Conservation (phyloP, 1,140 invertebrate genomes). For the Cyrtorhinus lividipennis region DNA sequence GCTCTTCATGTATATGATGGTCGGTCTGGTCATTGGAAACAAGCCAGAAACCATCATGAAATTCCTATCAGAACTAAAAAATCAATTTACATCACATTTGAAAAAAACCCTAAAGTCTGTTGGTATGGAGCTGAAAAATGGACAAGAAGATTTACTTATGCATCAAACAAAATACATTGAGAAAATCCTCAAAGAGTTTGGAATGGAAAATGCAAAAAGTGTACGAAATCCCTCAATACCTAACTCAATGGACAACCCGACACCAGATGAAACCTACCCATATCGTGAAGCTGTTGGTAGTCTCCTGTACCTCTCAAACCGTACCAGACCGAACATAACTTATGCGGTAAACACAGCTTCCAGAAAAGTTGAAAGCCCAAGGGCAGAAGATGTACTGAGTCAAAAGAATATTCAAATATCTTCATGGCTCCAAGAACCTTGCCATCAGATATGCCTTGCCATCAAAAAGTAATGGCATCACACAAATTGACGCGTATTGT, state of each 20-base stretch:
- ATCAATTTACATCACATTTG: background rate
- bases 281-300: conserved; percentile 27
- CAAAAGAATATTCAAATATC: conserved; percentile 20
- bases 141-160: background rate
- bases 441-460: background rate
- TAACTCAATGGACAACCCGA: conserved; percentile 3
- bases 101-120: background rate
- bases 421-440: conserved; percentile 15
- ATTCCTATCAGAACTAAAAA: background rate
- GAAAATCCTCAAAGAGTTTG: background rate
- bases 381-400: background rate
- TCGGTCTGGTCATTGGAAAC: background rate
- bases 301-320: conserved; percentile 27
- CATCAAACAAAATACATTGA: background rate
- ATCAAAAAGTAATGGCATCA: too few relatives aligned
- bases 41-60: background rate
- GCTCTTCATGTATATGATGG: conserved; percentile 10
- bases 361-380: conserved; percentile 15
- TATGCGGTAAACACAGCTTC: conserved; percentile 27
- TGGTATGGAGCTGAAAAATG: background rate
- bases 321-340: conserved; percentile 29
- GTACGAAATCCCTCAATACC: conserved; percentile 5
- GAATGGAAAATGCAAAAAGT: background rate
- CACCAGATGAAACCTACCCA: background rate
- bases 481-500: conserved; percentile 9